Base-by-base conservation (phyloP, 2,888 invertebrate genomes). In the Gari tellinella region DNA sequence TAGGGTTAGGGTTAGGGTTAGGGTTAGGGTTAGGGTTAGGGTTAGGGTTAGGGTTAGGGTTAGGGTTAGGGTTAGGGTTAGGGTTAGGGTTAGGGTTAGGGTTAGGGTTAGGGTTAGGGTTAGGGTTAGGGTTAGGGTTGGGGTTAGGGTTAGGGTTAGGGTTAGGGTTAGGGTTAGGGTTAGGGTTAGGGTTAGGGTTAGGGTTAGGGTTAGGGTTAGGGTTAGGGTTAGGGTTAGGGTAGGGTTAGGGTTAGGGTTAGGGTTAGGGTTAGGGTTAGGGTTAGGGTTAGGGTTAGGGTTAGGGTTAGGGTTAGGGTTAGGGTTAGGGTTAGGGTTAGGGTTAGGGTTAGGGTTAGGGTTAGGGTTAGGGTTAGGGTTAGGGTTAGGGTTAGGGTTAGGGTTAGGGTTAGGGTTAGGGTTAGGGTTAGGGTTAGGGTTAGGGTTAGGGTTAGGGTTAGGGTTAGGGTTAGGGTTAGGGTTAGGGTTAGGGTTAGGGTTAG, bases 331-430 rank as follows among this genome's bases (percentile, higher is more conserved):
- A 72, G 66, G 63, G 63, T 62, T 63, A 57, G 63, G 63, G 69
- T 57, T 63, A 57, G 62, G 69, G 57, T 63, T 63, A 63, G 62
- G 69, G 48, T 48, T 58, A 49, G 64, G 67, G 57, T 63, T 67
- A 48, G 60, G 58, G 64, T 53, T 62, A 57, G 66, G 70, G 52
- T 64, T 51, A 48, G 63, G 67, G 58, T 63, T 63, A 41, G 58
- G 67, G 57, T 62, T 62, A 72, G 80, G 83, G 77, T 76, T 80
- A 72, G 79, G 79, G 81, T 80, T 81, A 70, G 81, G 82, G 81
- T 80, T 76, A 70, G 68, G 67, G n/a, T n/a, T 67, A 48, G 78
- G 80, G 75, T 79, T 78, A 64, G 76, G 82, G 78, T 73, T 76
- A 62, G 76, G 80, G 75, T 69, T 72, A 57, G 78, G 82, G 57